These are phyloP conservation scores for Himalopsyche phryganea DNA, from an alignment of 1,140 invertebrate species.

Conservation along the genomic window DNA sequence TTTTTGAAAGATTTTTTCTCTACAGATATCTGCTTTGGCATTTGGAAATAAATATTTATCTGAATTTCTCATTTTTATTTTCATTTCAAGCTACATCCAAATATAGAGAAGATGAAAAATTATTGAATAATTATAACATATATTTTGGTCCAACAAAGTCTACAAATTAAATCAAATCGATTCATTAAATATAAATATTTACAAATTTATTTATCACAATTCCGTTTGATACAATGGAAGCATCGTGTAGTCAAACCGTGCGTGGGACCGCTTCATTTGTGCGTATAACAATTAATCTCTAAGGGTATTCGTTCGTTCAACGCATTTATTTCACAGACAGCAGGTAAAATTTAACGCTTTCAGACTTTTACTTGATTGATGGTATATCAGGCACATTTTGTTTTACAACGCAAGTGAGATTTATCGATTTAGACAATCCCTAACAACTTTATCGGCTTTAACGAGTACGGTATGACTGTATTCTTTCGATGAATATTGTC, in stretches of 20 bases:
- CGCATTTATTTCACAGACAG: no score
- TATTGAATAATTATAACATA: not conserved
- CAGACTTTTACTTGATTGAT: constrained; percentile 3
- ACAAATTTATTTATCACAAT: constrained; percentile 30
- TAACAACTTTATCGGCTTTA: constrained; percentile 11
- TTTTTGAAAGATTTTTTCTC: no score
- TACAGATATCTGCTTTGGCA: no score
- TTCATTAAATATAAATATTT: constrained; percentile 16
- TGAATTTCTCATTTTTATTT: not conserved
- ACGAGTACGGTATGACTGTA: constrained; percentile 10
- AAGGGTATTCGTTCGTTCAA: no score
- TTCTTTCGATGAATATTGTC: constrained; percentile 47
- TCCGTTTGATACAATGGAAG: constrained; percentile 27
- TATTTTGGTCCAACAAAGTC: constrained; percentile 24
- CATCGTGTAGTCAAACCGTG: constrained; percentile 19
- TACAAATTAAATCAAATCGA: constrained; percentile 24
- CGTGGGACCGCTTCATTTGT: constrained; percentile 17
- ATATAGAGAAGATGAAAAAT: not conserved
- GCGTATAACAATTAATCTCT: constrained; percentile 7
- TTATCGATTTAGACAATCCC: constrained; percentile 11
- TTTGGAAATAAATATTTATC: not conserved
- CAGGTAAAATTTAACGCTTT: no score
- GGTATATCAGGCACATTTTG: constrained; percentile 14
- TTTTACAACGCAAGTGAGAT: constrained; percentile 9
- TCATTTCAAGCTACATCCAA: not conserved